These are phyloP conservation scores for Drosophila lini DNA, from an alignment of 1,140 invertebrate genomes.

Conservation along the genomic window DNA sequence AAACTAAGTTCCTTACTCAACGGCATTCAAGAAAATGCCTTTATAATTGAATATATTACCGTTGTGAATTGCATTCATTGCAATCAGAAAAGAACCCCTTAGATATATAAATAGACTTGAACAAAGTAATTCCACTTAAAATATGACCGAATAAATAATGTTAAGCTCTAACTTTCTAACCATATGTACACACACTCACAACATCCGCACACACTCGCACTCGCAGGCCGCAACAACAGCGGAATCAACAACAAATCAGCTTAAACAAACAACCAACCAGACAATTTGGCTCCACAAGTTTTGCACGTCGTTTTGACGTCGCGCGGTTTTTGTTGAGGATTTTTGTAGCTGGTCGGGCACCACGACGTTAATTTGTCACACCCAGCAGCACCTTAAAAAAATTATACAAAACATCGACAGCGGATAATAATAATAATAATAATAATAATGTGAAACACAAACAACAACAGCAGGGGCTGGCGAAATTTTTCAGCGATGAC, in stretches of 20 bases:
- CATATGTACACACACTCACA: conserved; percentile 32
- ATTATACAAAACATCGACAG: conserved; percentile 42
- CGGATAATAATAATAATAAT: conserved; percentile 55
- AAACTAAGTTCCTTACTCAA: not conserved
- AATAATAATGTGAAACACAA: conserved; percentile 54
- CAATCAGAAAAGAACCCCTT: not conserved
- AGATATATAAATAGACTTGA: conserved; percentile 2
- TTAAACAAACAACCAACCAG: conserved; percentile 78
- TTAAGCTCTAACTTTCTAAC: conserved; percentile 59
- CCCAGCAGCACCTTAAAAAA: conserved; percentile 66
- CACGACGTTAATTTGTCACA: conserved; percentile 76
- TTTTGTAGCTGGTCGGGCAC: conserved; percentile 26
- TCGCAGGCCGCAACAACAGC: conserved; percentile 1
- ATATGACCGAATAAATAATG: conserved; percentile 39
- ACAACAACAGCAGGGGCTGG: conserved; percentile 57
- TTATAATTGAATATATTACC: not conserved
- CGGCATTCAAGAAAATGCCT: not conserved
- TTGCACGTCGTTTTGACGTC: conserved; percentile 58
- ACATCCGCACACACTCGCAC: conserved; percentile 28
- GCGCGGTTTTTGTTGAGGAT: conserved; percentile 44
- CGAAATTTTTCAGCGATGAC: conserved; percentile 81
- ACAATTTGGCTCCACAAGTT: conserved; percentile 78
- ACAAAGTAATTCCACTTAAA: conserved; percentile 28
- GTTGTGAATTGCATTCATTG: not conserved
- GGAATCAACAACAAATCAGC: conserved; percentile 70